Percentiles rank a stretch among this genome's conserved stretches.
Conservation (phyloP, 2,797 vertebrate species). For the Taenioides sp. region DNA sequence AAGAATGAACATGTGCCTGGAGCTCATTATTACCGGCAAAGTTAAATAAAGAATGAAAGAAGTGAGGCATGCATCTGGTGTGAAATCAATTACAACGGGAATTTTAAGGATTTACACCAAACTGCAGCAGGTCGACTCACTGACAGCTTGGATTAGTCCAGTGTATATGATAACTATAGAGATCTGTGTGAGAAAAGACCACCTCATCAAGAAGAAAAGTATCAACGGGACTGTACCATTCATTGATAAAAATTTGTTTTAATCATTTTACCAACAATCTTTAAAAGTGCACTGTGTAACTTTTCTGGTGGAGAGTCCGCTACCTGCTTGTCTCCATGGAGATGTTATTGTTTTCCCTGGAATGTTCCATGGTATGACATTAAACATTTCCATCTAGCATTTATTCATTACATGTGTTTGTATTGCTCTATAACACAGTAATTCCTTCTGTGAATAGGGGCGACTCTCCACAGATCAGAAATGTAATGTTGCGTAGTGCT, state of each 20-base stretch:
- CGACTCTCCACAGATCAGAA: no score
- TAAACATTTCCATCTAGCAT: no score
- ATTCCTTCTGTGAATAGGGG: no score
- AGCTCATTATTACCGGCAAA: neutral
- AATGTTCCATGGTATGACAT: no score
- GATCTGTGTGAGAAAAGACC: neutral
- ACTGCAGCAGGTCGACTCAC: neutral
- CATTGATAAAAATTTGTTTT: neutral
- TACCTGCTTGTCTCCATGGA: no score
- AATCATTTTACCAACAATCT: neutral
- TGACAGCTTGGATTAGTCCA: neutral
- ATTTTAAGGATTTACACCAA: neutral
- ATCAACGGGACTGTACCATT: neutral
- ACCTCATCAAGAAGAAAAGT: neutral
- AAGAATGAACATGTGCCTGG: slow-evolving; percentile 2
- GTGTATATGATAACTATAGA: neutral
- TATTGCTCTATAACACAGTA: no score
- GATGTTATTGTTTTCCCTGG: no score
- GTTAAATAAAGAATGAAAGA: slow-evolving; percentile 5
- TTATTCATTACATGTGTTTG: no score
- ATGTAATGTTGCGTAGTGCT: no score
- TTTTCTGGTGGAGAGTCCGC: no score
- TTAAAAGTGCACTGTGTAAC: neutral
- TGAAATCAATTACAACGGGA: neutral
- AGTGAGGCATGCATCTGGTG: neutral